Conservation (phyloP, 2,888 invertebrate genomes). For the Drosophila algonquin region DNA sequence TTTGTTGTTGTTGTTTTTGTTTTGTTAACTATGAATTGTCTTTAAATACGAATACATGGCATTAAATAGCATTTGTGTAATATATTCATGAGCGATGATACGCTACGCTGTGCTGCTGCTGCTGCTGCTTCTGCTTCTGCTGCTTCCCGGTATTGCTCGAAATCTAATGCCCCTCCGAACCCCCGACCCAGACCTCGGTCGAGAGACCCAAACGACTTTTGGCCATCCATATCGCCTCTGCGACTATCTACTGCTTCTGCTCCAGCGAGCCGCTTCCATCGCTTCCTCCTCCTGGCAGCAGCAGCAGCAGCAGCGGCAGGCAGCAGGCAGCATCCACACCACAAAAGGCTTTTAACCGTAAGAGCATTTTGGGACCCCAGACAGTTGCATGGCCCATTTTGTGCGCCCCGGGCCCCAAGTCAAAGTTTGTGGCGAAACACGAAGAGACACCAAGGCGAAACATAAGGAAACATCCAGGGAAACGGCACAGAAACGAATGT, state of each 20-base stretch:
- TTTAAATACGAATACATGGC: constrained; percentile 78
- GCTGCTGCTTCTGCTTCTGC: neutral
- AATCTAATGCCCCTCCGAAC: constrained; percentile 58
- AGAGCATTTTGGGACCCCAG: constrained; percentile 55
- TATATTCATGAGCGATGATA: constrained; percentile 73
- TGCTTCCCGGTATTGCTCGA: constrained; percentile 73
- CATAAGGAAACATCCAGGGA: neutral
- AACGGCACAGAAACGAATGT: neutral
- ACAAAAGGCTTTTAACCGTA: constrained; percentile 70
- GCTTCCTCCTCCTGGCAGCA: neutral
- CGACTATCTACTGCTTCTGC: constrained; percentile 27
- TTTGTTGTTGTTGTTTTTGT: neutral
- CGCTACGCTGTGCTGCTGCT: constrained; percentile 8
- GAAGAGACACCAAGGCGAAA: constrained; percentile 4
- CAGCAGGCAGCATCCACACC: constrained; percentile 14
- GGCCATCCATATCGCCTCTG: constrained; percentile 45
- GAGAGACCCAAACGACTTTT: constrained; percentile 1
- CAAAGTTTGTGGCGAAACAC: constrained; percentile 36
- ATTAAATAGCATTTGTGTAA: constrained; percentile 75
- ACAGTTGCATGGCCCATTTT: constrained; percentile 77
- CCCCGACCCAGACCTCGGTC: neutral
- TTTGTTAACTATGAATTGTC: constrained; percentile 68
- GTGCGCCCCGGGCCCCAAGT: constrained; percentile 55
- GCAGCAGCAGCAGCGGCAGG: neutral
- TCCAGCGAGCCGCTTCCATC: constrained; percentile 4